These are phyloP conservation scores for Drosophila fungiperda DNA, from an alignment of 2,888 invertebrate species.

Conservation along the genomic window DNA sequence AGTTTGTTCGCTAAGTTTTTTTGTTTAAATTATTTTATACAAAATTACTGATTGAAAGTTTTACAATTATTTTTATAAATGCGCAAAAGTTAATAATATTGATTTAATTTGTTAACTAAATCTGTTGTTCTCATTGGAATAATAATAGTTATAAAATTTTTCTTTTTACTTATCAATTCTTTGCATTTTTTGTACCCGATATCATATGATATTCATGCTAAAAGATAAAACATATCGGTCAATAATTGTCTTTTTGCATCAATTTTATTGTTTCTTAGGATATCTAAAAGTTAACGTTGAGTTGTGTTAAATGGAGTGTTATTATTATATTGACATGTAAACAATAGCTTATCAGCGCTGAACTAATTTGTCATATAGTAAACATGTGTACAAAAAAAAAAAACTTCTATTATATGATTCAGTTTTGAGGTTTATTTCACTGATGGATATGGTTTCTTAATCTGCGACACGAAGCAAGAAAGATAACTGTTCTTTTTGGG, in stretches of 20 bases:
- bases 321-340: neutral
- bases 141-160: neutral
- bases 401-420: neutral
- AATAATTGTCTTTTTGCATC: neutral
- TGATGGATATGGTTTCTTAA: constrained; percentile 8
- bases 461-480: neutral
- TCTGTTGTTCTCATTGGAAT: neutral
- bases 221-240: neutral
- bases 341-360: neutral
- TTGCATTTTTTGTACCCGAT: no score
- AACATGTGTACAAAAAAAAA: neutral
- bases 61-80: neutral
- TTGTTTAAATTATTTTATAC: neutral
- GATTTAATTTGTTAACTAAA: neutral
- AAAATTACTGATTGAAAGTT: neutral
- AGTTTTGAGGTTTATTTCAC: neutral
- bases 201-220: neutral
- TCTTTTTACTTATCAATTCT: neutral
- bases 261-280: neutral
- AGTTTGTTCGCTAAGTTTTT: neutral
- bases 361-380: neutral
- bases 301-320: neutral
- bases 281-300: neutral
- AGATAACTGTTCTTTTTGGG: constrained; percentile 10
- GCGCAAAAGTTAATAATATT: neutral